A percentile compares a stretch with the other conserved stretches of the same genome.
Evolutionary conservation across 2,888 invertebrate species (phyloP).

Genomic region (Gymnosoma rotundatum): DNA sequence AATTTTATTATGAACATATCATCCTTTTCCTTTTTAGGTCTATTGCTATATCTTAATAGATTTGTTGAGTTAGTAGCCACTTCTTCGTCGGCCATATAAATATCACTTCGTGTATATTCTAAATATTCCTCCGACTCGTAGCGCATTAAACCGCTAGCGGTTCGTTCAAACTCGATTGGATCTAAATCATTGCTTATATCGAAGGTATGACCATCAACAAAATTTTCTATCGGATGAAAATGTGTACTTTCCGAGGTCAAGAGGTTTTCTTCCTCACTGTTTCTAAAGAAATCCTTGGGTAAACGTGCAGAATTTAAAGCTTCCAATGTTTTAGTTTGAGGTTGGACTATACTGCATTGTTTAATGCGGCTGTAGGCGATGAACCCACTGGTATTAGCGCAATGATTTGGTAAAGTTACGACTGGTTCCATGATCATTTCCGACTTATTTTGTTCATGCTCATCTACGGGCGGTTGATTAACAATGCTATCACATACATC

Average conservation of each 20-base stretch:
- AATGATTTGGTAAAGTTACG: conserved; percentile 77
- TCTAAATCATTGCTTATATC: conserved; percentile 86
- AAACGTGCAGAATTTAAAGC: conserved; percentile 22
- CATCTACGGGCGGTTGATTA: conserved; percentile 34
- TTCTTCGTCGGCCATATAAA: conserved; percentile 74
- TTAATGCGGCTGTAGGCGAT: conserved; percentile 76
- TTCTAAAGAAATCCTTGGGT: conserved; percentile 44
- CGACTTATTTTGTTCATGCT: conserved; percentile 1
- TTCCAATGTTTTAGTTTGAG: conserved; percentile 53
- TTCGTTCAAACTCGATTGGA: conserved; percentile 86
- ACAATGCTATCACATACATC: conserved; percentile 63
- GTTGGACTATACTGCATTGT: conserved; percentile 61
- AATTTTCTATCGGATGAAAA: conserved; percentile 89
- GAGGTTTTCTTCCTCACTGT: conserved; percentile 85
- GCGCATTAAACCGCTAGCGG: conserved; percentile 86
- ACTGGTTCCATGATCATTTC: conserved; percentile 36
- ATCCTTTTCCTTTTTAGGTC: conserved; percentile 1
- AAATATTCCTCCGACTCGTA: conserved; percentile 83
- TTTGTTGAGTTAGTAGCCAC: conserved; percentile 45
- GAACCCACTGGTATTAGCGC: conserved; percentile 75
- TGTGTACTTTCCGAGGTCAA: conserved; percentile 91
- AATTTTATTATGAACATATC: conserved; percentile 86
- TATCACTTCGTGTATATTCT: conserved; percentile 76
- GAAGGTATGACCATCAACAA: conserved; percentile 89
- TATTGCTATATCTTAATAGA: conserved; percentile 39